Evolutionary conservation across 2,113 vertebrate genomes (phyloP).

Genomic region (Paraplagusia blochii): DNA sequence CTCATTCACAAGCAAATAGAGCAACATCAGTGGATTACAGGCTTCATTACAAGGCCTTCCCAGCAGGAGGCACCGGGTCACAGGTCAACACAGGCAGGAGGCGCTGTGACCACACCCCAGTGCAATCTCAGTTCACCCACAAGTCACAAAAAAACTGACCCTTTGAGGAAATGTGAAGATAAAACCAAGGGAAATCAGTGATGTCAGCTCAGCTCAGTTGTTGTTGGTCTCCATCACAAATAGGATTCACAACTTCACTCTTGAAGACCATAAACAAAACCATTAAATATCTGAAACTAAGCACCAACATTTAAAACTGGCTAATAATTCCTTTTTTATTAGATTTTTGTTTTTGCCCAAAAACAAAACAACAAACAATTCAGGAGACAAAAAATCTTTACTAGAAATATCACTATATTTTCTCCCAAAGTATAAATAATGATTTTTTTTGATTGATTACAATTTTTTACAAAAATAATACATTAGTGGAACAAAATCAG

Average conservation of each 20-base stretch:
- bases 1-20: conserved; percentile 72
- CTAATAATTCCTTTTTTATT: too few species aligned
- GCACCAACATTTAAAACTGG: too few species aligned
- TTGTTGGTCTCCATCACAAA: too few species aligned
- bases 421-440: conserved; percentile 85
- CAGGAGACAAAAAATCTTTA: conserved; percentile 75
- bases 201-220: too few species aligned
- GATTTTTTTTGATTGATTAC: conserved; percentile 84
- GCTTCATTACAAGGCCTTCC: conserved; percentile 28
- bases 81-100: conserved; percentile 42
- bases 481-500: conserved; percentile 72
- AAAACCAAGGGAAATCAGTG: too few species aligned
- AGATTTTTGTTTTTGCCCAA: not conserved
- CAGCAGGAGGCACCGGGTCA: conserved; percentile 50
- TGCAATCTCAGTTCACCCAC: too few species aligned
- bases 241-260: too few species aligned
- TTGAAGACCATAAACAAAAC: too few species aligned
- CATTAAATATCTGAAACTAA: too few species aligned
- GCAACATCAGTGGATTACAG: conserved; percentile 73
- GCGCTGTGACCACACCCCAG: not conserved
- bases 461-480: conserved; percentile 89
- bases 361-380: conserved; percentile 52
- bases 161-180: too few species aligned
- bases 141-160: too few species aligned
- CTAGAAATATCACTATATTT: conserved; percentile 77